Evolutionary conservation across 2,113 vertebrate species (phyloP).

Genomic region (Coracopsis vasa): DNA sequence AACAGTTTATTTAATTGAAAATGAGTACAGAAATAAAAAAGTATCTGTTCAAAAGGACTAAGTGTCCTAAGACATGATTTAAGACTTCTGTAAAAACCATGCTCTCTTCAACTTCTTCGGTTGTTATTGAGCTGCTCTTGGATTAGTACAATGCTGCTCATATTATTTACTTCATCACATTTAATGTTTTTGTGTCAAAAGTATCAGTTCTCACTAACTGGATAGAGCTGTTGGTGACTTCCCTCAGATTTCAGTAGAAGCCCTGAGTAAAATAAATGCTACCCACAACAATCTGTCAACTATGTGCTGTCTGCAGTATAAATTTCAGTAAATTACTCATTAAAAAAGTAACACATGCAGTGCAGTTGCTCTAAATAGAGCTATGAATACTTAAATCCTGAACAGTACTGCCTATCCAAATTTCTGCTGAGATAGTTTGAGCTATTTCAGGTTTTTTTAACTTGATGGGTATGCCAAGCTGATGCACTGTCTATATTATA

Average conservation of each 20-base stretch:
- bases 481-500: not conserved
- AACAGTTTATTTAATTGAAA: not conserved
- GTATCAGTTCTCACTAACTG: not conserved
- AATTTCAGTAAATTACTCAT: not conserved
- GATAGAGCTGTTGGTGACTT: not conserved
- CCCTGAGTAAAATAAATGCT: not conserved
- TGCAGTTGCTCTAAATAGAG: not conserved
- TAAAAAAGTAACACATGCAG: not conserved
- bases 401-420: not conserved
- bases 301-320: not conserved
- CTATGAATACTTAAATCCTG: not conserved
- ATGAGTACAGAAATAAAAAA: not conserved
- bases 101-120: not conserved
- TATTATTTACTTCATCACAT: not conserved
- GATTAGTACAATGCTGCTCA: not conserved
- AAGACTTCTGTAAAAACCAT: not conserved
- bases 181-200: not conserved
- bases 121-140: not conserved
- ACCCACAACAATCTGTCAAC: constrained; percentile 22
- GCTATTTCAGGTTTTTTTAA: not conserved
- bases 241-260: not conserved
- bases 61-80: not conserved
- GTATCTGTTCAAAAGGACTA: not conserved
- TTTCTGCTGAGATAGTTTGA: not conserved
- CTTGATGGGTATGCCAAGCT: not conserved